Conservation (phyloP, 2,888 invertebrate genomes). For the Hydriomena furcata region DNA sequence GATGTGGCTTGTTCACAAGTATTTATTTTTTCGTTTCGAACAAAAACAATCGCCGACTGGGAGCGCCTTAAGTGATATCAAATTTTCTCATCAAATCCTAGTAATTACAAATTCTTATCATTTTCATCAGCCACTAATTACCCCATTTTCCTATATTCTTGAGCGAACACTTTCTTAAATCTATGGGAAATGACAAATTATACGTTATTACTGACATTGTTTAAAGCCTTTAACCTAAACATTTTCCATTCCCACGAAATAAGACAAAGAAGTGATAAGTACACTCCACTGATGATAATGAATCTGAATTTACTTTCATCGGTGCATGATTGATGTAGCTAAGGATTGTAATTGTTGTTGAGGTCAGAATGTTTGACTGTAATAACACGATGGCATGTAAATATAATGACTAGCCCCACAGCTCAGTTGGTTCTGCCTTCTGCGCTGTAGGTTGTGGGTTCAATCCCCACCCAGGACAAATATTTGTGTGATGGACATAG, state of each 20-base stretch:
- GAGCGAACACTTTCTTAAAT: slow-evolving; percentile 20
- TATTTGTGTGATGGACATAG: too few relatives aligned
- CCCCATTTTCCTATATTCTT: slow-evolving; percentile 24
- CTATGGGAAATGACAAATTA: slow-evolving; percentile 25
- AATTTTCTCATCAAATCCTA: slow-evolving; percentile 4
- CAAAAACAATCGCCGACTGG: too few relatives aligned
- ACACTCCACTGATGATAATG: slow-evolving; percentile 22
- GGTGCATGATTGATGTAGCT: slow-evolving; percentile 11
- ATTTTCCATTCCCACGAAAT: slow-evolving; percentile 35
- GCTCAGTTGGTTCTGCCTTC: too few relatives aligned
- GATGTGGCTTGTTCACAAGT: too few relatives aligned
- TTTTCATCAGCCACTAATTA: slow-evolving; percentile 20
- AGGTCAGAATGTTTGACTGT: too few relatives aligned
- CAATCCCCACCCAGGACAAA: too few relatives aligned
- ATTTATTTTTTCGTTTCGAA: too few relatives aligned
- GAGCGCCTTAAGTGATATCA: too few relatives aligned
- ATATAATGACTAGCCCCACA: too few relatives aligned
- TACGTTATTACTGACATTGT: slow-evolving; percentile 29
- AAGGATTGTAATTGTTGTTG: too few relatives aligned
- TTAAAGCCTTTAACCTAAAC: slow-evolving; percentile 18
- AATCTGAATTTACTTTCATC: slow-evolving; percentile 33
- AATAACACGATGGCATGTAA: too few relatives aligned
- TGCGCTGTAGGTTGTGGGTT: too few relatives aligned
- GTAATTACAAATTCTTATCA: slow-evolving; percentile 14
- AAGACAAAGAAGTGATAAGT: slow-evolving; percentile 32